Evolutionary conservation across 1,140 invertebrate genomes (phyloP).

Genomic region (Carposina sasakii): DNA sequence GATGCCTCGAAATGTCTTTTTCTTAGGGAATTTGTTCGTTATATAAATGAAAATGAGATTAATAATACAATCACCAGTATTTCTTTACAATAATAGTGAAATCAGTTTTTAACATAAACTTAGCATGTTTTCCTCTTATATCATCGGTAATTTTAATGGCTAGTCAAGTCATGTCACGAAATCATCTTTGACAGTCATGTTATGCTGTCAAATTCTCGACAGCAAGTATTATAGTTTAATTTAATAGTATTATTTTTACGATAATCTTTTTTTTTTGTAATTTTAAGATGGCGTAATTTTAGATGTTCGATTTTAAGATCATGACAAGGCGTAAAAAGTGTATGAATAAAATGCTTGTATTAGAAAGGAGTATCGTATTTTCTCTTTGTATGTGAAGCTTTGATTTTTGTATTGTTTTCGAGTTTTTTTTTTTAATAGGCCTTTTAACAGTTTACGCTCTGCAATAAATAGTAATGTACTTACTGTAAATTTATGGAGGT

Average conservation of each 20-base stretch:
- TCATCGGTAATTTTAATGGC: too few species aligned
- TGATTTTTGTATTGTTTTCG: slow-evolving; percentile 37
- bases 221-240: slow-evolving; percentile 65
- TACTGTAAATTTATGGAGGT: slow-evolving; percentile 40
- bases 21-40: too few species aligned
- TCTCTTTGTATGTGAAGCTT: slow-evolving; percentile 32
- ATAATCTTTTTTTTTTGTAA: slow-evolving; percentile 51
- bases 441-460: slow-evolving; percentile 38
- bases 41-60: too few species aligned
- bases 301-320: slow-evolving; percentile 62
- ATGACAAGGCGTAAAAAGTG: slow-evolving; percentile 67
- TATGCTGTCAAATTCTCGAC: slow-evolving; percentile 33
- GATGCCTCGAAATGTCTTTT: too few species aligned
- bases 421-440: slow-evolving; percentile 37
- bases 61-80: too few species aligned
- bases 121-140: too few species aligned
- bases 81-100: too few species aligned
- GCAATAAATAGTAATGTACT: slow-evolving; percentile 38
- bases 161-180: slow-evolving; percentile 60
- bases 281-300: slow-evolving; percentile 68
- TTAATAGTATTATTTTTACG: slow-evolving; percentile 55
- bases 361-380: slow-evolving; percentile 50
- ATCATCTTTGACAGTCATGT: slow-evolving; percentile 52
- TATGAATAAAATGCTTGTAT: slow-evolving; percentile 48
- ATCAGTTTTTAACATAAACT: too few species aligned